Percentiles rank a stretch among this genome's conserved stretches.
phyloP scores from a whole-genome alignment of 2,113 vertebrate genomes.

The Ranitomeya variabilis region DNA sequence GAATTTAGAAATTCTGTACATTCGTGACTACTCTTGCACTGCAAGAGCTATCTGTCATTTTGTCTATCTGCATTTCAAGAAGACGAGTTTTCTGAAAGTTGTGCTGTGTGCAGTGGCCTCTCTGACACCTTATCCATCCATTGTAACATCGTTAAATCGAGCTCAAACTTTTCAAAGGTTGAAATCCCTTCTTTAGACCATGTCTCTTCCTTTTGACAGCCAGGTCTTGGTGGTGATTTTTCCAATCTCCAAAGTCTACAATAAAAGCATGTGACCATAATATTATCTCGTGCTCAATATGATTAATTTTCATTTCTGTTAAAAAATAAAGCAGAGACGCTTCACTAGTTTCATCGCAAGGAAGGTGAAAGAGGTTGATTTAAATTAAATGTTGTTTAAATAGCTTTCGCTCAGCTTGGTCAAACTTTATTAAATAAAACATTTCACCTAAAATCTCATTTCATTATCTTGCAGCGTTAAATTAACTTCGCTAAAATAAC shows the following conservation, averaged over 20 bases:
- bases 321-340: slow-evolving; percentile 44
- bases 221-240: slow-evolving; percentile 30
- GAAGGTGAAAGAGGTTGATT: slow-evolving; percentile 58
- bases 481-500: slow-evolving; percentile 57
- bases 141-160: slow-evolving; percentile 23
- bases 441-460: slow-evolving; percentile 57
- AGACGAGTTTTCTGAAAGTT: background rate
- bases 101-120: background rate
- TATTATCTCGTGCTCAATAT: slow-evolving; percentile 50
- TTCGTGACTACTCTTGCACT: background rate
- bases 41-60: background rate
- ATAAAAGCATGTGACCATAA: slow-evolving; percentile 49
- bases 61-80: background rate
- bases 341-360: slow-evolving; percentile 31
- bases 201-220: slow-evolving; percentile 23
- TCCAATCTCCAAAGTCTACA: slow-evolving; percentile 45
- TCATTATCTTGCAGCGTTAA: slow-evolving; percentile 56
- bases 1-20: background rate
- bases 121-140: slow-evolving; percentile 13
- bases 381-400: slow-evolving; percentile 57
- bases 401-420: slow-evolving; percentile 54
- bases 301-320: slow-evolving; percentile 46
- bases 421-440: slow-evolving; percentile 58
- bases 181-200: slow-evolving; percentile 15
- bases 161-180: slow-evolving; percentile 10